These are phyloP conservation scores for Lepidochrysops patricia DNA, from an alignment of 2,888 invertebrate genomes.

Conservation along the genomic window DNA sequence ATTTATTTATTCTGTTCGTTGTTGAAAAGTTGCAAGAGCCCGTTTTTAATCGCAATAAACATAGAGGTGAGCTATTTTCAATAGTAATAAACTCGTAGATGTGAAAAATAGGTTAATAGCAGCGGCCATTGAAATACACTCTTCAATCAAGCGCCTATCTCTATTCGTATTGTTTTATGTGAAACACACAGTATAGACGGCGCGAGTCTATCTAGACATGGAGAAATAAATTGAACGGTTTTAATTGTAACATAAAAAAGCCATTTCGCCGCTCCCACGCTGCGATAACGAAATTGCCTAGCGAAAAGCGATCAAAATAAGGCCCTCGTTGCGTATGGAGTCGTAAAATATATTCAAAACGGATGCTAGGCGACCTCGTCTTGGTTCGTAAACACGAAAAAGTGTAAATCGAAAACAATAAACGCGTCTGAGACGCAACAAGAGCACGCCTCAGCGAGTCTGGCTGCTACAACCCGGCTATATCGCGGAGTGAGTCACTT, in stretches of 20 bases:
- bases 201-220: background rate
- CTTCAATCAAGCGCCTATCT: background rate
- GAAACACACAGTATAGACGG: background rate
- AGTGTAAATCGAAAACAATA: constrained; percentile 63
- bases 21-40: no score
- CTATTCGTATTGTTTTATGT: background rate
- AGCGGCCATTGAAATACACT: background rate
- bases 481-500: constrained; percentile 29
- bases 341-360: constrained; percentile 48
- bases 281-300: constrained; percentile 4
- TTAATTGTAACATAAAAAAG: constrained; percentile 12
- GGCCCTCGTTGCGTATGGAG: constrained; percentile 23
- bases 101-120: background rate
- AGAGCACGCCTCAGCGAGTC: constrained; percentile 32
- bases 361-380: constrained; percentile 59
- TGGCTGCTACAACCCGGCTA: constrained; percentile 35
- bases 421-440: constrained; percentile 51
- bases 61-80: background rate
- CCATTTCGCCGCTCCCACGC: background rate
- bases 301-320: background rate
- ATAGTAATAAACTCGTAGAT: background rate
- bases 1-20: no score
- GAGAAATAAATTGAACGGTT: constrained; percentile 5
- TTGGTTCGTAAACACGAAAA: constrained; percentile 60
- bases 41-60: no score